Conservation (phyloP, 2,113 vertebrate species). For the Stigmatopora argus region DNA sequence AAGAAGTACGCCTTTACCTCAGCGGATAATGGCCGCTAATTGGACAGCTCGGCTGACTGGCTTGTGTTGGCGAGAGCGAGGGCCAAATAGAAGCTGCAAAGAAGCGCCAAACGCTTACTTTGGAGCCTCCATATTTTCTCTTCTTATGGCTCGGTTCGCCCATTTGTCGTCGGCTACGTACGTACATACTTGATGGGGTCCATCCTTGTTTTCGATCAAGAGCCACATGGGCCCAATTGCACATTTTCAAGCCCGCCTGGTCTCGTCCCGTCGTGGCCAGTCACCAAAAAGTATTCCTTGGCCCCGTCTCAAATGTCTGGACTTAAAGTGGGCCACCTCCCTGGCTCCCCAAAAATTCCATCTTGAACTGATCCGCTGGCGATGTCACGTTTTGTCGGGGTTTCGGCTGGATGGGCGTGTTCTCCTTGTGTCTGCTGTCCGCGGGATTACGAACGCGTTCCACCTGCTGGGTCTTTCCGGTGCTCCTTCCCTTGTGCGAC, state of each 20-base stretch:
- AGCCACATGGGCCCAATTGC: slow-evolving; percentile 1
- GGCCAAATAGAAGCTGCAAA: slow-evolving; percentile 3
- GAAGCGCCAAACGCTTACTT: neutral
- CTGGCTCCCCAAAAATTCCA: slow-evolving; percentile 6
- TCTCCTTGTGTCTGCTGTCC: too few species aligned
- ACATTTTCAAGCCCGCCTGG: neutral
- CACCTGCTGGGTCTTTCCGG: too few species aligned
- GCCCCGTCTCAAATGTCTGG: slow-evolving; percentile 21
- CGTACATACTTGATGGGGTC: slow-evolving; percentile 7
- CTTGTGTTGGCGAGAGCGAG: neutral
- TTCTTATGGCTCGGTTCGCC: neutral
- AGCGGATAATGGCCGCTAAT: slow-evolving; percentile 5
- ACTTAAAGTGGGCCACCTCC: slow-evolving; percentile 21
- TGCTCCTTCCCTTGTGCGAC: too few species aligned
- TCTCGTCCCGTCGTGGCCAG: slow-evolving; percentile 6
- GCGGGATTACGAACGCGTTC: too few species aligned
- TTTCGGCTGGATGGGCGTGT: too few species aligned
- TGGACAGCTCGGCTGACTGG: neutral
- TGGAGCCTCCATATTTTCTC: neutral
- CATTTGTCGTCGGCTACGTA: neutral
- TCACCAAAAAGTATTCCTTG: slow-evolving; percentile 18
- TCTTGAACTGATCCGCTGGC: slow-evolving; percentile 14
- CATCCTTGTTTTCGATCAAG: slow-evolving; percentile 16
- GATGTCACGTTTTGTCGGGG: too few species aligned
- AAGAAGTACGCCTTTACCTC: slow-evolving; percentile 20